Base-by-base conservation (phyloP, 2,888 invertebrate genomes). In the Cloeon dipterum region DNA sequence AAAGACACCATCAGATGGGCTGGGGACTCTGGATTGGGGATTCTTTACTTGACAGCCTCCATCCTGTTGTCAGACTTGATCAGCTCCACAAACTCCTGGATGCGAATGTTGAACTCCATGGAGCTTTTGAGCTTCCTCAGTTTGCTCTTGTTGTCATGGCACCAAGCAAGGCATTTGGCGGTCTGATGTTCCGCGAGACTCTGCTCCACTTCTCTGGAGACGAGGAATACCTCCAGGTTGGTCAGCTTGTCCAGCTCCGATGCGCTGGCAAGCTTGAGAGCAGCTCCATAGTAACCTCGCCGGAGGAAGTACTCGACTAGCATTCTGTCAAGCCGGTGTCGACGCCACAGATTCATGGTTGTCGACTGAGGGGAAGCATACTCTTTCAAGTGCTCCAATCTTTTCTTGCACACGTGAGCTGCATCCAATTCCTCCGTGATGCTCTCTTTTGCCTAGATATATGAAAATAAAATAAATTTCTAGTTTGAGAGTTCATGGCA, bases 111-210 rank as follows among this genome's bases (percentile, higher is more conserved):
- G 53, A 94, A 88, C 59, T 98, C 98, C 68, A 98, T 77, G 38
- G 74, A 83, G 37, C 93, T 93, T 56, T 85, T 83, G 43, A 93
- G 70, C 60, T 93, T 93, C 39, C 91, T 65, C 42, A 94, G 66
- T 54, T 91, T 93, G 23, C 89, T 89, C 56, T 86, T 79, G 62
- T 94, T 93, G 54, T 94, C 94, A 50, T 85, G 79, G 59, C 94
- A 94, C 94, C 94, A 94, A 42, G 76, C 68, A 40, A 93, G 69
- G 54, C 91, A 91, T 53, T 86, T 81, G 3, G 68, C 63, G 1
- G 91, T 91, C 57, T 91, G 85, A 39, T 72, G 75, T 41, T 69
- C 69, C 3, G 68, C 61, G 39, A 96, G 57, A 43, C 89, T 86
- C 42, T 75, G 74, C 53, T 93, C 93, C 5, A 94, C 82, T 50